These are phyloP conservation scores for Ornithoptera priamus DNA, from an alignment of 2,888 invertebrate species.

Conservation along the genomic window DNA sequence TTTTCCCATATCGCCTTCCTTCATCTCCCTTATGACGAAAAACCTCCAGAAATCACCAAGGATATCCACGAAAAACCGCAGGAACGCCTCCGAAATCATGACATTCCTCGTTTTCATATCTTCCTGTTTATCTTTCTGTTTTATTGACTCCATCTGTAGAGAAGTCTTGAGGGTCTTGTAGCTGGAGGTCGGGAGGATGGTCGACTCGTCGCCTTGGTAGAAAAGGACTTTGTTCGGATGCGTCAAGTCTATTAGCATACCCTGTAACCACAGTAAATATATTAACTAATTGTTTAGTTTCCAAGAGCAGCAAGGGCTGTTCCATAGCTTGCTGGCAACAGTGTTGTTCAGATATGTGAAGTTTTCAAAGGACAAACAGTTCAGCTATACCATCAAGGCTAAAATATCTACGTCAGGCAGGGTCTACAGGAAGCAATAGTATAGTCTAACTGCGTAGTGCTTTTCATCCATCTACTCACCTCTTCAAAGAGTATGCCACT, in stretches of 20 bases:
- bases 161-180: conserved; percentile 83
- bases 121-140: conserved; percentile 50
- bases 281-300: too few relatives aligned
- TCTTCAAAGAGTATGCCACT: conserved; percentile 50
- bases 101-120: conserved; percentile 82
- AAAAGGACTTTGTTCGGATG: conserved; percentile 79
- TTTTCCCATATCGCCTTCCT: conserved; percentile 56
- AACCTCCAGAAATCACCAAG: conserved; percentile 85
- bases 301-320: too few relatives aligned
- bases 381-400: too few relatives aligned
- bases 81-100: conserved; percentile 88
- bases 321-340: too few relatives aligned
- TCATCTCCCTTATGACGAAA: conserved; percentile 55
- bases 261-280: conserved; percentile 64
- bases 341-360: too few relatives aligned
- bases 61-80: conserved; percentile 88
- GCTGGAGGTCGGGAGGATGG: conserved; percentile 85
- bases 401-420: too few relatives aligned
- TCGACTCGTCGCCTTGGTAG: conserved; percentile 87
- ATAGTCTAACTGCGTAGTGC: too few relatives aligned
- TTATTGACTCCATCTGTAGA: conserved; percentile 64
- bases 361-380: too few relatives aligned
- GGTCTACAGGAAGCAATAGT: too few relatives aligned
- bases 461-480: conserved; percentile 38
- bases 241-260: conserved; percentile 86